Base-by-base conservation (phyloP, 2,113 vertebrate species). In the Otus sunia region DNA sequence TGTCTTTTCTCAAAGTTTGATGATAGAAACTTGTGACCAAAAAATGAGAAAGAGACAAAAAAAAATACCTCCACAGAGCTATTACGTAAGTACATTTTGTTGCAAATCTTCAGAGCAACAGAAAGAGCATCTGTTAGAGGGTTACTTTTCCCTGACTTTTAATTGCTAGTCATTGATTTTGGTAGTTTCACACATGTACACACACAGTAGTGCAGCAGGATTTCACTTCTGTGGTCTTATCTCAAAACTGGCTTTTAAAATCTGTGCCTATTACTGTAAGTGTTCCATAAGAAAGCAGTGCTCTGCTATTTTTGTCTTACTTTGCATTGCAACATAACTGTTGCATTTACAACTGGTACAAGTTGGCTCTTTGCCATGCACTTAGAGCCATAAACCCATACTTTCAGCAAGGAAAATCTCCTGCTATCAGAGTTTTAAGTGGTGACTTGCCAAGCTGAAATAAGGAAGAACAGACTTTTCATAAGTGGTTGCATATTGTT, bases 61-160 rank as follows among this genome's bases (percentile, higher is more conserved):
- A 2, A 73, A 14, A 64, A 50, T 23, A 64, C 47, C 17, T 64
- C 60, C 59, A n/a, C 26, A 69, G 14, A 82, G 39, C 18, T 67
- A 8, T 55, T 77, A 20, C 13, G 12, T 52, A 45, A 80, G 12
- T 63, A 66, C 39, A 41, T 86, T 79, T 58, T 36, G 32, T 39
- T 71, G 47, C 81, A 86, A 50, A 85, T 58, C 59, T 74, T 60
- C 52, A 67, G 36, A 86, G 45, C 21, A 22, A 59, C 43, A 36
- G 29, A 36, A 90, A 52, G 19, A 88, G 11, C 82, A 93, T 60
- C 82, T 88, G 55, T 66, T 66, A 49, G 59, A 62, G 62, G 17
- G 41, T 74, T 93, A 76, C 86, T 94, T 94, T 82, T 89, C 52
- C 73, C 69, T 72, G 21, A 25, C 58, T 95, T 96, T 91, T 95